Evolutionary conservation across 1,140 invertebrate genomes (phyloP), one percentile per base, ranked within the genome.

Genomic region (Rhagoletis pomonella): DNA sequence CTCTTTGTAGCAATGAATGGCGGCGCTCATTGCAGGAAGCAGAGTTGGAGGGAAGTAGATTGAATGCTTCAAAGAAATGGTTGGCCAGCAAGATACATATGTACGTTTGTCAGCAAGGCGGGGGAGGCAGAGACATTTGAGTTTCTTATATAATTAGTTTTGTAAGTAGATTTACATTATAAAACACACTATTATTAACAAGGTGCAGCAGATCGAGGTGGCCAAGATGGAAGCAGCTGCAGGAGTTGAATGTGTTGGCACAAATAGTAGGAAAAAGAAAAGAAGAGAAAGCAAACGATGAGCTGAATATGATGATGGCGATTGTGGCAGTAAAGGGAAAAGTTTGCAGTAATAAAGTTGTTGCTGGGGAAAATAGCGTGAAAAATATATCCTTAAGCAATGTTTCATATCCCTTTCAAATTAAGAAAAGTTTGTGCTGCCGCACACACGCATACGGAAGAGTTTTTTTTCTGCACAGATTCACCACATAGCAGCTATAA

Each of bases 81-180:
- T 10, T 29, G 50, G 73, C 47, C n/a, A 17, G 14, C 9, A 81
- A 42, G 47, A 81, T 81, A 42, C 19, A 29, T 29, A 29, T 29
- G 29, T 29, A 29, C 29, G 5, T 47, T 47, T 73, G 44, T 10
- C 3, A 29, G 14, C 6, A 0, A 14, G 17, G 17, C 7, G 47
- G 73, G 0, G 50, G 17, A 1, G 73, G 29, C 29, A 7, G 47
- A 17, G 17, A 2, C 73, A 42, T 19, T 81, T 81, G 47, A 81
- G 73, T 81, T 55, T 81, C 73, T 81, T 81, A 87, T 77, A 86
- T 90, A 90, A 90, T 90, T 89, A 90, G 89, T 90, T 89, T 87
- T 81, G 87, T 87, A 87, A 87, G 87, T 87, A 77, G 87, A 87
- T 87, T 87, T 87, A 87, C 69, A 58, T 84, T 67, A 58, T 77